Base-by-base conservation (phyloP, 1,140 invertebrate species). In the Caenorhabditis tropicalis region DNA sequence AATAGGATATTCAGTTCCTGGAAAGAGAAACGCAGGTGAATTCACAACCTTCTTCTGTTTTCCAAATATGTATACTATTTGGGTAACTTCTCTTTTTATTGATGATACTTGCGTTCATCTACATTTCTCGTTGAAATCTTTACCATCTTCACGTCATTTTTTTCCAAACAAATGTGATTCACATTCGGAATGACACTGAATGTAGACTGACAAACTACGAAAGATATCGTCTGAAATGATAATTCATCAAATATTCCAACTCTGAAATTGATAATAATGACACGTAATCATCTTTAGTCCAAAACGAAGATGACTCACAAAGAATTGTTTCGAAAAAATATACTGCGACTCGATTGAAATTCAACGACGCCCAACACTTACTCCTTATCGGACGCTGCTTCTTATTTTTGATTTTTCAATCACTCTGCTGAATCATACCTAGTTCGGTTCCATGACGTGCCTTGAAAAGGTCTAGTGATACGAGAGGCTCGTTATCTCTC, bases 171-270 rank as follows among this genome's bases (percentile, higher is more conserved):
- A 19, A 15, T 6, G 58, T 65, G 58, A 65, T 36, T 65, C 58
- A 65, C 58, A 16, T 15, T 19, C n/a, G 39, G 12, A 12, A 6
- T 43, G 39, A 43, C 48, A 51, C 48, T 19, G 48, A 19, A 19
- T 16, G 48, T 19, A 51, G 48, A 19, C 53, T 24, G 29, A 56
- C 53, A 65, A 65, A 65, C 29, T 65, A 65, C 58, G 58, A 65
- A 65, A 19, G 58, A 65, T 65, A 65, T 36, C 31, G 58, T 39
- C 21, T 74, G n/a, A 39, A 74, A 43, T 74, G 65, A 74, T 74
- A 74, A 74, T 43, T 74, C 65, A 31, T 43, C n/a, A n/a, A 74
- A 74, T 74, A n/a, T 74, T 74, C n/a, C 36, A 43, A 46, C 36
- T 43, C 36, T 74, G 21, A 12, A 27, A 46, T 2, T 74, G 65